phyloP scores from a whole-genome alignment of 2,888 invertebrate genomes.

The Idaea straminata region DNA sequence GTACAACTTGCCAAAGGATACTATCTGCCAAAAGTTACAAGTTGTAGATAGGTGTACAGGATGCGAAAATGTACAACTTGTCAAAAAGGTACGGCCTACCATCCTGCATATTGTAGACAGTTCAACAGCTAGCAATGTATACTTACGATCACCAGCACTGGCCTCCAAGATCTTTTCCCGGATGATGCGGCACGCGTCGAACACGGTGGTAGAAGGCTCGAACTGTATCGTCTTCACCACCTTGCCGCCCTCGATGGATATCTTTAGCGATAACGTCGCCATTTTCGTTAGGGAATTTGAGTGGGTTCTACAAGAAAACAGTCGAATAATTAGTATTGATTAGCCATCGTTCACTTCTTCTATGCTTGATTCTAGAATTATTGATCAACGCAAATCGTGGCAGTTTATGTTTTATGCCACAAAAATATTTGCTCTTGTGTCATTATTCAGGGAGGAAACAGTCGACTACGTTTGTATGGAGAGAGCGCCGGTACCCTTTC shows the following conservation, averaged over 20 bases:
- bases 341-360: neutral
- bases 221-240: slow-evolving; percentile 99
- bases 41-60: neutral
- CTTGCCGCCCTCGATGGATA: slow-evolving; percentile 91
- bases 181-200: slow-evolving; percentile 97
- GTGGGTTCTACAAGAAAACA: slow-evolving; percentile 47
- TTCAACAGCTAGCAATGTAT: neutral
- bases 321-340: neutral
- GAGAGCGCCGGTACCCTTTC: no score
- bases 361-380: no score
- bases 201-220: slow-evolving; percentile 95
- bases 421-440: no score
- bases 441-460: no score
- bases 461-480: no score
- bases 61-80: neutral
- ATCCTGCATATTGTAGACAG: neutral
- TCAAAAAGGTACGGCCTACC: no score
- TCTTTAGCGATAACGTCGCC: slow-evolving; percentile 89
- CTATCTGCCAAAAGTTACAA: neutral
- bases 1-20: neutral
- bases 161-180: slow-evolving; percentile 97
- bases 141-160: slow-evolving; percentile 92
- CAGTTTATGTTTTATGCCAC: no score
- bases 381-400: no score
- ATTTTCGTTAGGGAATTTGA: slow-evolving; percentile 69